phyloP scores from a whole-genome alignment of 2,113 vertebrate genomes.

The Reinhardtius hippoglossoides region DNA sequence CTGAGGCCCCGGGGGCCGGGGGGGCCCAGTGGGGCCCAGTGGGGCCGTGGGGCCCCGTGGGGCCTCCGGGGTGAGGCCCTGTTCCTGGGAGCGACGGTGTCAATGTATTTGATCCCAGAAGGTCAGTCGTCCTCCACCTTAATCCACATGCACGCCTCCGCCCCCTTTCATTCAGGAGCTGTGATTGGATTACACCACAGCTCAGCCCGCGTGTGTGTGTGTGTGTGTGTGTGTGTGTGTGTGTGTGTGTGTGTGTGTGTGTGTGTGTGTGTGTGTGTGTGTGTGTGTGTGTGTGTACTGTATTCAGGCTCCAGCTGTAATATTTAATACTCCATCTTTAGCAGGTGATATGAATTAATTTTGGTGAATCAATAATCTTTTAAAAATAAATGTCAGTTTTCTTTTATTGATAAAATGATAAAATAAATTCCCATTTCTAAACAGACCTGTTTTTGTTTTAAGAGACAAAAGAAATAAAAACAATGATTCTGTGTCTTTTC shows the following conservation, averaged over 20 bases:
- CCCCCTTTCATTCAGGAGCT: slow-evolving; percentile 61
- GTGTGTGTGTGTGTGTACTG: slow-evolving; percentile 4
- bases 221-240: not conserved
- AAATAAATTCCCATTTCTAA: no score
- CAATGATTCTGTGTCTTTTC: no score
- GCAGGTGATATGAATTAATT: no score
- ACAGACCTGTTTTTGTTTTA: no score
- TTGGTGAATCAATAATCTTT: no score
- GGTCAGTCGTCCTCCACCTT: slow-evolving; percentile 61
- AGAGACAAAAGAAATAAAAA: no score
- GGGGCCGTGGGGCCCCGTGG: not conserved
- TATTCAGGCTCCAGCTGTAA: no score
- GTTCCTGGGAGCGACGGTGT: slow-evolving; percentile 6
- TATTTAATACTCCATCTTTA: no score
- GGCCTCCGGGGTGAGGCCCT: slow-evolving; percentile 12
- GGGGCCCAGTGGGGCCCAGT: not conserved
- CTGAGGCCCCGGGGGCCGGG: not conserved
- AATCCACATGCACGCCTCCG: slow-evolving; percentile 64
- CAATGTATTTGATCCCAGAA: slow-evolving; percentile 60
- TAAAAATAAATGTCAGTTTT: no score
- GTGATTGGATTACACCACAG: slow-evolving; percentile 73
- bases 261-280: not conserved
- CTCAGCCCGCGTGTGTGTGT: slow-evolving; percentile 19
- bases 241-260: no score
- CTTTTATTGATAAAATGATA: no score